These are phyloP conservation scores for Onychomys arenicola DNA, from an alignment of 2,797 vertebrate species.

Conservation along the genomic window DNA sequence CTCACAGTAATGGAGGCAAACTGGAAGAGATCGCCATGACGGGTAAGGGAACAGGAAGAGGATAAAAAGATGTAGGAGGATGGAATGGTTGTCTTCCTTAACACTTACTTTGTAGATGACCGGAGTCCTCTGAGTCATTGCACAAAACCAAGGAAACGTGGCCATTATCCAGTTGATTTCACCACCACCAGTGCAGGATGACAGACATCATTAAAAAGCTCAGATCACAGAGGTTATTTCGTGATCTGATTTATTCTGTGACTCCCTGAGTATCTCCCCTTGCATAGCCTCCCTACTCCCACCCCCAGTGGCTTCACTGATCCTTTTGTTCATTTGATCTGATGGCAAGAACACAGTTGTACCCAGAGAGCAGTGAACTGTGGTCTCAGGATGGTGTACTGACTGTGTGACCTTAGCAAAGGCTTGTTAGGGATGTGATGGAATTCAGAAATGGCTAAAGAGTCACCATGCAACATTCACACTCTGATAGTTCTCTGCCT, in stretches of 20 bases:
- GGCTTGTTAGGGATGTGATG: background rate
- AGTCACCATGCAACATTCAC: background rate
- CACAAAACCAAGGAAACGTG: background rate
- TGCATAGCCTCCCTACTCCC: accelerated
- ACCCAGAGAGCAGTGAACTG: background rate
- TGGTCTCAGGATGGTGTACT: background rate
- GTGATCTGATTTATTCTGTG: background rate
- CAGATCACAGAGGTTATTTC: background rate
- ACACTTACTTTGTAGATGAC: background rate
- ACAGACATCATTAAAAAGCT: background rate
- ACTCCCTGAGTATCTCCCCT: background rate
- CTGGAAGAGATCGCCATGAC: background rate
- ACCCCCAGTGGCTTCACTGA: background rate
- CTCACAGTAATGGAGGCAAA: background rate
- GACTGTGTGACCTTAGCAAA: background rate
- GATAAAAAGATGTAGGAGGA: background rate
- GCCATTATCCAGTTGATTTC: background rate
- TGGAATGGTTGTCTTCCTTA: background rate
- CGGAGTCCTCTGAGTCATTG: background rate
- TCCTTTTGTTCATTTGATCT: background rate
- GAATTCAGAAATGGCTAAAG: background rate
- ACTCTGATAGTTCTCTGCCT: no score
- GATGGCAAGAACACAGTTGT: background rate
- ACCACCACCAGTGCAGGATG: background rate
- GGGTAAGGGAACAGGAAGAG: background rate